A percentile compares a stretch with the other conserved stretches of the same genome.
Evolutionary conservation across 2,113 vertebrate genomes (phyloP).

Genomic region (Passer domesticus): DNA sequence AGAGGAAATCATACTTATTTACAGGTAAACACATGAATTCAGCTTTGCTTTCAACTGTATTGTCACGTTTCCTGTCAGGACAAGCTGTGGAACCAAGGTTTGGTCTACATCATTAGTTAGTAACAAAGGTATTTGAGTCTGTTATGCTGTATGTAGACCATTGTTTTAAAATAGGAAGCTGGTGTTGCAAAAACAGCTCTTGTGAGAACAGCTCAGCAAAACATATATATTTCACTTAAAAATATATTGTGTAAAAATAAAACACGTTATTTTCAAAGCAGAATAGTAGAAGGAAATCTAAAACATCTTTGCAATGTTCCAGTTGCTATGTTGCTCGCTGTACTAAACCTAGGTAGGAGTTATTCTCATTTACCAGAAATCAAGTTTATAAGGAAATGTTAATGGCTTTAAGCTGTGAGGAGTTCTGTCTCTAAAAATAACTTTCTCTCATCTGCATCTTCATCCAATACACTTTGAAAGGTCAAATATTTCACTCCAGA

Average conservation of each 20-base stretch:
- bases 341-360: not conserved
- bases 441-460: not conserved
- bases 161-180: not conserved
- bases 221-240: not conserved
- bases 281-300: not conserved
- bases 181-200: not conserved
- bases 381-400: not conserved
- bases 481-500: not conserved
- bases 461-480: not conserved
- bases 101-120: not conserved
- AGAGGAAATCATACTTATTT: not conserved
- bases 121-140: not conserved
- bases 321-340: not conserved
- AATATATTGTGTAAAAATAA: not conserved
- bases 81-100: not conserved
- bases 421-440: not conserved
- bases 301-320: not conserved
- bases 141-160: not conserved
- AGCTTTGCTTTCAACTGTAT: not conserved
- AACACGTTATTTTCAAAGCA: not conserved
- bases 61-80: not conserved
- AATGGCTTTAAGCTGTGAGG: not conserved
- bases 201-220: not conserved
- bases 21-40: not conserved
- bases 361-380: not conserved